Conservation (phyloP, 2,888 invertebrate species). For the Brachyptera risi region DNA sequence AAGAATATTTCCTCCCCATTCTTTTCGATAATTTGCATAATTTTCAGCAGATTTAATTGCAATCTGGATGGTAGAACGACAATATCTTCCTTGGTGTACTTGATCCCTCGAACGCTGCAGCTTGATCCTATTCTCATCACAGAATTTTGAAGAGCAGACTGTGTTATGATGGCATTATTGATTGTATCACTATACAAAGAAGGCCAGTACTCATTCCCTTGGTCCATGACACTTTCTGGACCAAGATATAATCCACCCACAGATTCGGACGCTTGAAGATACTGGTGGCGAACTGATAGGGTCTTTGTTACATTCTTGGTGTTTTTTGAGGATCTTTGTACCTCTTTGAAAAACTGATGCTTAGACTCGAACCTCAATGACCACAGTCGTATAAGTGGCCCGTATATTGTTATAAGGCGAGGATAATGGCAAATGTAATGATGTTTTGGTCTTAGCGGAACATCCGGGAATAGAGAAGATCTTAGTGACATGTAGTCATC, state of each 20-base stretch:
- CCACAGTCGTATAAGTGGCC: not conserved
- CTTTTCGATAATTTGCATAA: not conserved
- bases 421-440: slow-evolving; percentile 23
- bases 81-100: not conserved
- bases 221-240: not conserved
- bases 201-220: not conserved
- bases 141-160: not conserved
- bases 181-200: not conserved
- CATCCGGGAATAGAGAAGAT: not conserved
- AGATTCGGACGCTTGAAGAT: not conserved
- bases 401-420: not conserved
- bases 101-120: not conserved
- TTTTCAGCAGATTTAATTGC: not conserved
- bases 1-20: not conserved
- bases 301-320: not conserved
- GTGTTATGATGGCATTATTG: not conserved
- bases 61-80: not conserved
- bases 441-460: slow-evolving; percentile 26
- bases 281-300: not conserved
- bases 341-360: not conserved
- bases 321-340: not conserved
- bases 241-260: not conserved
- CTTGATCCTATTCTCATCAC: not conserved
- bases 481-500: not conserved
- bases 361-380: not conserved